Conservation (phyloP, 2,888 invertebrate genomes). For the Rhimphoctona megacephalus region DNA sequence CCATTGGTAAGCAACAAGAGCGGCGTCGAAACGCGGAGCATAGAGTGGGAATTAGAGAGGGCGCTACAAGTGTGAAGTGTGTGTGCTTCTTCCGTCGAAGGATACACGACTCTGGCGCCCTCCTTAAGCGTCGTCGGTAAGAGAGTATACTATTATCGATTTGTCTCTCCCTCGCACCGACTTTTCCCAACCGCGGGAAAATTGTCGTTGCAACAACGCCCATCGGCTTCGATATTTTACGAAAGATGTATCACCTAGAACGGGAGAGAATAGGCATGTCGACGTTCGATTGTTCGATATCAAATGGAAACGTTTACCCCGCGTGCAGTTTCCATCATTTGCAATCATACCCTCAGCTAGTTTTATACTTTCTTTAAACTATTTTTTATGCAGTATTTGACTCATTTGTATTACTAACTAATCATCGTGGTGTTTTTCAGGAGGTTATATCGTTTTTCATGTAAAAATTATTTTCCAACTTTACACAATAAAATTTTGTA, state of each 20-base stretch:
- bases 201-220: constrained; percentile 11
- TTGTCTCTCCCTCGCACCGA: constrained; percentile 69
- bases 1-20: constrained; percentile 36
- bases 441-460: too few relatives aligned
- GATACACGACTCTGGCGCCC: constrained; percentile 69
- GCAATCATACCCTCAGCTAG: not conserved
- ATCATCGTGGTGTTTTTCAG: too few relatives aligned
- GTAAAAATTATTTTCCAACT: too few relatives aligned
- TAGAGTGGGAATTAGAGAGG: constrained; percentile 11
- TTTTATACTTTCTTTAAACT: not conserved
- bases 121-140: constrained; percentile 78
- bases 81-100: not conserved
- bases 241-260: not conserved
- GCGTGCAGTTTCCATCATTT: not conserved
- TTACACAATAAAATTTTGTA: too few relatives aligned
- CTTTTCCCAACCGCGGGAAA: constrained; percentile 78
- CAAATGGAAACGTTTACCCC: not conserved
- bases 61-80: constrained; percentile 18
- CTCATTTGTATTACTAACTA: not conserved
- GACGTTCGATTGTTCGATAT: constrained; percentile 30
- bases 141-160: constrained; percentile 80
- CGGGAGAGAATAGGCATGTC: not conserved
- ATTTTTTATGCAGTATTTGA: not conserved
- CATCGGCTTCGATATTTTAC: not conserved
- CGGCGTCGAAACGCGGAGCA: constrained; percentile 22